A percentile compares a stretch with the other conserved stretches of the same genome.
Evolutionary conservation across 2,888 invertebrate species (phyloP).

Genomic region (Serrognathus titanus): DNA sequence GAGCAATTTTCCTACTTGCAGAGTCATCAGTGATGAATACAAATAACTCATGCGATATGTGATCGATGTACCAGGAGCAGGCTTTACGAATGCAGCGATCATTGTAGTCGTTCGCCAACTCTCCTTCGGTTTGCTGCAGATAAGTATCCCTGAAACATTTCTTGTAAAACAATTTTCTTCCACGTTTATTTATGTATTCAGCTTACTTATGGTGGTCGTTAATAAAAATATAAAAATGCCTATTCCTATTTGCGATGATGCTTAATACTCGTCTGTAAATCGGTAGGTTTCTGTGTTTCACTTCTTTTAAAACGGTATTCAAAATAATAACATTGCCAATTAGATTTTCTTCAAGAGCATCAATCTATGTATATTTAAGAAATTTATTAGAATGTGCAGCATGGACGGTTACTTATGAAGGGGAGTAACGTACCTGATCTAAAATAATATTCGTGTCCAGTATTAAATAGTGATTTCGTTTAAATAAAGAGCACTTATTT

Average conservation of each 20-base stretch:
- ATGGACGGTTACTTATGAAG: background rate
- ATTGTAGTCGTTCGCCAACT: slow-evolving; percentile 86
- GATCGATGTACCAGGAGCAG: slow-evolving; percentile 77
- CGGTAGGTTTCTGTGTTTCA: slow-evolving; percentile 83
- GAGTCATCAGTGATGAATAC: slow-evolving; percentile 83
- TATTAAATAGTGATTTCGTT: slow-evolving; percentile 75
- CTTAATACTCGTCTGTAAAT: slow-evolving; percentile 85
- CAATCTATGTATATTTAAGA: slow-evolving; percentile 59
- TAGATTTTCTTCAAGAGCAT: slow-evolving; percentile 82
- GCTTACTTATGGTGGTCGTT: slow-evolving; percentile 95
- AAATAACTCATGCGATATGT: slow-evolving; percentile 63
- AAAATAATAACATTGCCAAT: slow-evolving; percentile 83
- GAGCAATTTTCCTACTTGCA: slow-evolving; percentile 70
- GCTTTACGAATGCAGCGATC: slow-evolving; percentile 85
- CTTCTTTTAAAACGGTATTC: slow-evolving; percentile 89
- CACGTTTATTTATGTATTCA: background rate
- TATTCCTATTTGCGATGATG: slow-evolving; percentile 70
- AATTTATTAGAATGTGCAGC: slow-evolving; percentile 19
- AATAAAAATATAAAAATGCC: slow-evolving; percentile 88
- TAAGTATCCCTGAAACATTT: slow-evolving; percentile 74
- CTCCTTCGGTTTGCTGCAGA: slow-evolving; percentile 74
- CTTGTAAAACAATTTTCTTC: slow-evolving; percentile 5
- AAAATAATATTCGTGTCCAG: slow-evolving; percentile 92
- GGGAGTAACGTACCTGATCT: slow-evolving; percentile 67
- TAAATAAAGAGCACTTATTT: slow-evolving; percentile 57